A percentile compares a stretch with the other conserved stretches of the same genome.
Evolutionary conservation across 2,113 vertebrate species (phyloP).

Genomic region (Mionectes macconnelli): DNA sequence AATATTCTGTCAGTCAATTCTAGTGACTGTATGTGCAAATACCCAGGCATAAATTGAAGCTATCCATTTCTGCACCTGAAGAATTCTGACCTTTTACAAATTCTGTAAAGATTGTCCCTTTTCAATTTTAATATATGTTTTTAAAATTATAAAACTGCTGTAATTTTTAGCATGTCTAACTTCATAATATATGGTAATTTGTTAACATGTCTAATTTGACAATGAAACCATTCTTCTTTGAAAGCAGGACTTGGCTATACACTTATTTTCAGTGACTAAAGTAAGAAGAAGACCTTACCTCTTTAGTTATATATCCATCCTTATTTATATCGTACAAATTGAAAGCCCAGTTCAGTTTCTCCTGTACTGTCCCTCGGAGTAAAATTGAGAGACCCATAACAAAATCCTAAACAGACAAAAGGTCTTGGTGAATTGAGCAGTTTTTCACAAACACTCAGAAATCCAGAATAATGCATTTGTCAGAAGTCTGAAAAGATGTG

Average conservation of each 20-base stretch:
- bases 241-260: not conserved
- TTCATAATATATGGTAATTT: not conserved
- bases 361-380: conserved; percentile 92
- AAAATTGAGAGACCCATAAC: conserved; percentile 96
- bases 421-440: not conserved
- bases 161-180: not conserved
- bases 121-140: not conserved
- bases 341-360: conserved; percentile 99
- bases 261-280: not conserved
- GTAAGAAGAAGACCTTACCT: conserved; percentile 76
- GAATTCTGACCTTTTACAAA: not conserved
- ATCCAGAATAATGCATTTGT: not conserved
- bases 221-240: not conserved
- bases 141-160: not conserved
- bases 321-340: conserved; percentile 99
- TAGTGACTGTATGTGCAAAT: not conserved
- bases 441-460: not conserved
- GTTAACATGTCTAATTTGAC: not conserved
- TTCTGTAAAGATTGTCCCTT: not conserved
- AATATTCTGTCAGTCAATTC: not conserved
- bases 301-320: conserved; percentile 98
- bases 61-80: not conserved
- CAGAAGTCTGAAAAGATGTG: not conserved
- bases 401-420: conserved; percentile 84
- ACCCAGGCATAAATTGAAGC: not conserved